These are phyloP conservation scores for Etheostoma nigrum DNA, from an alignment of 2,797 vertebrate species.

Conservation along the genomic window DNA sequence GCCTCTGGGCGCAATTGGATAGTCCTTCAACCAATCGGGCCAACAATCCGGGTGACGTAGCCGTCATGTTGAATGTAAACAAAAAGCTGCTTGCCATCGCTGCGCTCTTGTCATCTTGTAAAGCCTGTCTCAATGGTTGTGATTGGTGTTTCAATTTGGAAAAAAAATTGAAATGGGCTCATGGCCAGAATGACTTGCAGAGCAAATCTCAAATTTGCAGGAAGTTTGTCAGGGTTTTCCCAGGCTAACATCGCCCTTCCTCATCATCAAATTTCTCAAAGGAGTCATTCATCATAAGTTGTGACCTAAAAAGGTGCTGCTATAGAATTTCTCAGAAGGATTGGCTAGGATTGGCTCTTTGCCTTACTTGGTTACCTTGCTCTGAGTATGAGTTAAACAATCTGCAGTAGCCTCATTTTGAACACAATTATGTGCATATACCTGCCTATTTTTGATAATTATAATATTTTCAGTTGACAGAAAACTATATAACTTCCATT, in stretches of 20 bases:
- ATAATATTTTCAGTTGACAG: slow-evolving; percentile 56
- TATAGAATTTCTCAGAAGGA: slow-evolving; percentile 72
- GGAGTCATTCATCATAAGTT: slow-evolving; percentile 78
- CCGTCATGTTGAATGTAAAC: no score
- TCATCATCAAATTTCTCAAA: slow-evolving; percentile 73
- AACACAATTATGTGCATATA: slow-evolving; percentile 47
- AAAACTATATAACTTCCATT: slow-evolving; percentile 44
- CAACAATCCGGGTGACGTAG: no score
- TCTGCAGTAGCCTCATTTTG: slow-evolving; percentile 51
- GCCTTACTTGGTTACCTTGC: slow-evolving; percentile 71
- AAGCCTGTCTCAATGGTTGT: no score
- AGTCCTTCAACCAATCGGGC: no score
- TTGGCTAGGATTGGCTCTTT: slow-evolving; percentile 65
- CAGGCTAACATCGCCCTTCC: slow-evolving; percentile 40
- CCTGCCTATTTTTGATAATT: slow-evolving; percentile 47
- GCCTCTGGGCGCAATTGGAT: no score
- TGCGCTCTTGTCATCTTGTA: no score
- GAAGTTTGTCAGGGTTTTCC: no score
- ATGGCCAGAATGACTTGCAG: no score
- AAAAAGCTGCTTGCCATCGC: no score
- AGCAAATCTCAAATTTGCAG: no score
- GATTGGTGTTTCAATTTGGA: no score
- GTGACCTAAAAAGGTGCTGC: slow-evolving; percentile 77
- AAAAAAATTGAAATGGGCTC: no score
- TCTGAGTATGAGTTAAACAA: slow-evolving; percentile 66